A percentile compares a stretch with the other conserved stretches of the same genome.
Conservation (phyloP, 2,888 invertebrate genomes). For the Uloborus plumipes region DNA sequence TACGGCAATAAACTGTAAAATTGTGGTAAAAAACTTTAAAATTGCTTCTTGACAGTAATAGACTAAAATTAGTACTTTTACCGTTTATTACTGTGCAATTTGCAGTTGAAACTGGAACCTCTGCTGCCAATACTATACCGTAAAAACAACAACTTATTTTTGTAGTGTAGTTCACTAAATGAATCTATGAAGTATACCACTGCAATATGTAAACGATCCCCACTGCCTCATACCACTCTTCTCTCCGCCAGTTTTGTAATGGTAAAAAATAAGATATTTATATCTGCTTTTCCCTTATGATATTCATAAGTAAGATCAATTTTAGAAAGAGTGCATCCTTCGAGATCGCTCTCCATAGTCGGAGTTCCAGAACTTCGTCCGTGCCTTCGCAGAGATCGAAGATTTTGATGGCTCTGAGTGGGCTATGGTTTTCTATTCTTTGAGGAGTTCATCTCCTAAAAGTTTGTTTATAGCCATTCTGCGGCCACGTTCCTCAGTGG, state of each 20-base stretch:
- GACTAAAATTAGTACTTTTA: no score
- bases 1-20: no score
- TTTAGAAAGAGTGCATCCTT: constrained; percentile 29
- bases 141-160: no score
- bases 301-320: constrained; percentile 47
- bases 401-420: constrained; percentile 53
- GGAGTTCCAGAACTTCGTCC: constrained; percentile 19
- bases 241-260: background rate
- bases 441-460: constrained; percentile 52
- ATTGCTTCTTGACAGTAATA: no score
- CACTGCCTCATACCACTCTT: background rate
- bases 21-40: no score
- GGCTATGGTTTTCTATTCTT: constrained; percentile 43
- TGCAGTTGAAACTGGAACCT: no score
- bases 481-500: constrained; percentile 38
- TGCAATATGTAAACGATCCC: background rate
- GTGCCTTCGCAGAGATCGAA: constrained; percentile 17
- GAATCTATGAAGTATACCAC: no score
- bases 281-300: background rate
- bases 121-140: no score
- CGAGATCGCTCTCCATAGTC: background rate
- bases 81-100: no score
- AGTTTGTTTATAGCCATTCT: constrained; percentile 43
- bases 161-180: no score
- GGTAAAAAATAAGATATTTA: background rate